Conservation (phyloP, 2,888 invertebrate species). For the Caenorhabditis wallacei region DNA sequence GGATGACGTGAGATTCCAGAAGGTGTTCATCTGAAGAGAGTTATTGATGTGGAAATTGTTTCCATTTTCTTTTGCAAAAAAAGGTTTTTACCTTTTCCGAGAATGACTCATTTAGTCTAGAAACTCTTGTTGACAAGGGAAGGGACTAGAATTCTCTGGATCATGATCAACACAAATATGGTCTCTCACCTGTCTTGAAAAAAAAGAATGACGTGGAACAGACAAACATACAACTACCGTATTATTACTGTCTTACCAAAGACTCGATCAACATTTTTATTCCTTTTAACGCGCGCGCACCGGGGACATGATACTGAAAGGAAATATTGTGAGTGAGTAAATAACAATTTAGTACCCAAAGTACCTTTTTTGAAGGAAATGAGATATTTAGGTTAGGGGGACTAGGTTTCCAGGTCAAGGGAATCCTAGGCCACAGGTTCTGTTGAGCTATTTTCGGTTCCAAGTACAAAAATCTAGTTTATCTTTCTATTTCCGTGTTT, state of each 20-base stretch:
- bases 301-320: conserved; percentile 21
- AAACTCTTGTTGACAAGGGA: background rate
- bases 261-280: conserved; percentile 37
- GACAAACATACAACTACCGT: background rate
- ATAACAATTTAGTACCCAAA: conserved; percentile 22
- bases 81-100: background rate
- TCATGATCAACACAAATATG: conserved; percentile 10
- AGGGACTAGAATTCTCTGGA: background rate
- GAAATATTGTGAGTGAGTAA: conserved; percentile 18
- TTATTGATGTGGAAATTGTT: conserved; percentile 8
- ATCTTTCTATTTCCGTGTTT: background rate
- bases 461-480: background rate
- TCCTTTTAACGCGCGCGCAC: conserved; percentile 30
- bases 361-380: background rate
- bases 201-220: conserved; percentile 4
- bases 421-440: background rate
- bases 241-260: conserved; percentile 6
- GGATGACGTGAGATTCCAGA: background rate
- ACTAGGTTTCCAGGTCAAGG: background rate
- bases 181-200: conserved; percentile 13
- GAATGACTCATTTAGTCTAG: background rate
- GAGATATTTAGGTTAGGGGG: background rate
- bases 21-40: background rate
- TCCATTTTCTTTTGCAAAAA: background rate
- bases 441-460: background rate